A percentile compares a stretch with the other conserved stretches of the same genome.
These are phyloP conservation scores for Carpatolechia fugitivella DNA, from an alignment of 2,888 invertebrate species.

Conservation along the genomic window DNA sequence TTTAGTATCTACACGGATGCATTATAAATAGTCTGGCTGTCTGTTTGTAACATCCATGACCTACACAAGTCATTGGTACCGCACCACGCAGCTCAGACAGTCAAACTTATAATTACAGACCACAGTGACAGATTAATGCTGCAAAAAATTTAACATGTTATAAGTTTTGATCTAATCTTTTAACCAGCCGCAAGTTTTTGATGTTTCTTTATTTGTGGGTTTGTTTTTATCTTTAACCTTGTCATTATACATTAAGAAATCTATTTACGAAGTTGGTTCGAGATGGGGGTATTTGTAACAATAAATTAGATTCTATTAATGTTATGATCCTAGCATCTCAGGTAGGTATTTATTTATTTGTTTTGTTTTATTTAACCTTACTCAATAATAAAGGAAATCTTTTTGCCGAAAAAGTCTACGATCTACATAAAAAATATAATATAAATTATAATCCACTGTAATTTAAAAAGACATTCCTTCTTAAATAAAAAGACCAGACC, in stretches of 20 bases:
- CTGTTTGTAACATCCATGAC: slow-evolving; percentile 34
- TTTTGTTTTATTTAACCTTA: background rate
- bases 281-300: too few relatives aligned
- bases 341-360: too few relatives aligned
- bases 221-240: background rate
- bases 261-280: too few relatives aligned
- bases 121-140: slow-evolving; percentile 58
- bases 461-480: too few relatives aligned
- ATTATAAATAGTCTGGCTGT: slow-evolving; percentile 9
- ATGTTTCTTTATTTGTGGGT: background rate
- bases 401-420: too few relatives aligned
- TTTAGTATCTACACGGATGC: background rate
- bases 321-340: too few relatives aligned
- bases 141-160: slow-evolving; percentile 41
- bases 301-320: too few relatives aligned
- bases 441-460: too few relatives aligned
- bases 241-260: background rate
- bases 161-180: slow-evolving; percentile 19
- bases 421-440: too few relatives aligned
- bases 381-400: too few relatives aligned
- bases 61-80: slow-evolving; percentile 51
- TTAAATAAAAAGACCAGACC: too few relatives aligned
- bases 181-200: slow-evolving; percentile 12
- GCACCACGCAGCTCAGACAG: slow-evolving; percentile 33
- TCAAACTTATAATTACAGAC: slow-evolving; percentile 56